These are phyloP conservation scores for Meles meles DNA, from an alignment of 2,113 vertebrate species.

Conservation along the genomic window DNA sequence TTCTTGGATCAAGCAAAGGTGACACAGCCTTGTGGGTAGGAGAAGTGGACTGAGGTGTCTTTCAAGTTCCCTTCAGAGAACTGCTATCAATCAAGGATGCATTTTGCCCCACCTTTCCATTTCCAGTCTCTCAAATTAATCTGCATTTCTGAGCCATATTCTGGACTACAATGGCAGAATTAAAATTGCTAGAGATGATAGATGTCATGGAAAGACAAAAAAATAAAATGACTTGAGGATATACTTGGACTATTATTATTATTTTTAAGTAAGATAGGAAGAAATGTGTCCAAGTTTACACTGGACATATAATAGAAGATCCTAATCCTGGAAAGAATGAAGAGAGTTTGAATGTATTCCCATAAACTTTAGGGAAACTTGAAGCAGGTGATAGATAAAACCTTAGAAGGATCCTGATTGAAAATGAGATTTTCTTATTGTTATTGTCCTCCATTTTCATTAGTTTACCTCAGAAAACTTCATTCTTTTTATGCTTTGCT, in stretches of 20 bases:
- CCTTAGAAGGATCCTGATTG: neutral
- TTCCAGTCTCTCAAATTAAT: neutral
- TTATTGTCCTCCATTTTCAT: neutral
- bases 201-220: neutral
- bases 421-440: neutral
- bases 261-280: neutral
- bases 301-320: neutral
- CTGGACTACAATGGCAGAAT: neutral
- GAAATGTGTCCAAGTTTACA: neutral
- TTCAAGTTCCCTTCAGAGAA: neutral
- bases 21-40: rapidly evolving
- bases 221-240: neutral
- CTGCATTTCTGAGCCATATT: neutral
- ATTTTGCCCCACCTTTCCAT: neutral
- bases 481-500: neutral
- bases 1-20: neutral
- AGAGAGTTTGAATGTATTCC: neutral
- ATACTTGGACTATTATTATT: neutral
- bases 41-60: neutral
- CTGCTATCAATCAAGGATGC: neutral
- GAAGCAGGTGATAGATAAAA: neutral
- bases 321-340: neutral
- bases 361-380: neutral
- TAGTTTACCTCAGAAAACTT: neutral
- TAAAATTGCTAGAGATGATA: neutral